Percentiles rank a stretch among this genome's conserved stretches.
phyloP scores from a whole-genome alignment of 2,888 invertebrate genomes.

The Argyresthia goedartella region DNA sequence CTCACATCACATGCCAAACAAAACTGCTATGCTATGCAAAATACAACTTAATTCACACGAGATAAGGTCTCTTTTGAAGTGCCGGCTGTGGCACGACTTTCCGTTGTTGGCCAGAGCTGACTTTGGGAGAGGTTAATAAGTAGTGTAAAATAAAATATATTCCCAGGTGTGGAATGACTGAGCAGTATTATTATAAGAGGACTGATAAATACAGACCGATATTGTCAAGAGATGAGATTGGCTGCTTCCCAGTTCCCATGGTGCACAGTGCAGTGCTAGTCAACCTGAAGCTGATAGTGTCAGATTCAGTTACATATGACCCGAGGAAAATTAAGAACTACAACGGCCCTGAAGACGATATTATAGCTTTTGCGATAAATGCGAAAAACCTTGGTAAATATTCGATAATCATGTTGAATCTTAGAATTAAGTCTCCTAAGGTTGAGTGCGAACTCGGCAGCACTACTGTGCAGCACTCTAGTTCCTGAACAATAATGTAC shows the following conservation, averaged over 20 bases:
- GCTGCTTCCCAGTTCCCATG: constrained; percentile 91
- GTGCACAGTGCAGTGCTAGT: constrained; percentile 90
- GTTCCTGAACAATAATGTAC: too few relatives aligned
- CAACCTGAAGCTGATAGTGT: constrained; percentile 71
- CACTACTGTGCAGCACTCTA: too few relatives aligned
- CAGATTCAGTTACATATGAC: constrained; percentile 81
- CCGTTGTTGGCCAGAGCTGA: too few relatives aligned
- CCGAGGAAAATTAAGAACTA: constrained; percentile 73
- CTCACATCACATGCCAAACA: too few relatives aligned
- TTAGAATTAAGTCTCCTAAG: too few relatives aligned
- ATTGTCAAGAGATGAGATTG: constrained; percentile 74
- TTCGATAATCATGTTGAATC: neutral
- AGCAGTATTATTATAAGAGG: constrained; percentile 84
- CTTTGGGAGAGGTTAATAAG: too few relatives aligned
- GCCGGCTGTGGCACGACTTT: too few relatives aligned
- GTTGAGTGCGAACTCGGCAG: too few relatives aligned
- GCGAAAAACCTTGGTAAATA: constrained; percentile 75
- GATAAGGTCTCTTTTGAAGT: too few relatives aligned
- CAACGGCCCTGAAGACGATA: constrained; percentile 89
- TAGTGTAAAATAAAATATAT: neutral
- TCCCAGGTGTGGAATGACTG: constrained; percentile 82
- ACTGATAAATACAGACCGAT: constrained; percentile 89
- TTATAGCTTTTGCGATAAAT: constrained; percentile 90
- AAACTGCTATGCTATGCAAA: too few relatives aligned
- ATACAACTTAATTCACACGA: too few relatives aligned